These are phyloP conservation scores for Semicossyphus pulcher DNA, from an alignment of 2,113 vertebrate genomes.

Conservation along the genomic window DNA sequence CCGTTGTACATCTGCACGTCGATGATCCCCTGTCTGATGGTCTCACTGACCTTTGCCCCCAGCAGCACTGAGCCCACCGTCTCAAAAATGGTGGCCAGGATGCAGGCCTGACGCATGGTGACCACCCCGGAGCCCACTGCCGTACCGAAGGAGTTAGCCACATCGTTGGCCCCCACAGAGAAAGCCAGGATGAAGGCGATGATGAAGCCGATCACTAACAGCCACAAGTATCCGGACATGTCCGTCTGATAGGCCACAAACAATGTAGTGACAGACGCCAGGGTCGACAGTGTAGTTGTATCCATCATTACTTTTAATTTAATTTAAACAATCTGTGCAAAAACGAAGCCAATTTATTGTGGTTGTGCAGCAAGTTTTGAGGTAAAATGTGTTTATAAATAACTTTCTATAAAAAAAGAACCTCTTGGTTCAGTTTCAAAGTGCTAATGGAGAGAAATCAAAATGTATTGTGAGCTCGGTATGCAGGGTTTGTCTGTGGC, in stretches of 20 bases:
- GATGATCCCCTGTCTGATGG: constrained; percentile 92
- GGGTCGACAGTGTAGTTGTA: constrained; percentile 65
- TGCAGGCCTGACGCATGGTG: constrained; percentile 92
- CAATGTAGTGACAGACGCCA: constrained; percentile 65
- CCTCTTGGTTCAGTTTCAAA: constrained; percentile 20
- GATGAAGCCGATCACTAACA: constrained; percentile 91
- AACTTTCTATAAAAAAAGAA: constrained; percentile 24
- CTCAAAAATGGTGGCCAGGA: constrained; percentile 94
- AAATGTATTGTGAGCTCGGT: constrained; percentile 82
- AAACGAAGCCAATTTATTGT: constrained; percentile 30
- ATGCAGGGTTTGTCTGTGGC: constrained; percentile 60
- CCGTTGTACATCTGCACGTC: constrained; percentile 89
- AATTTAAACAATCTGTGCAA: neutral
- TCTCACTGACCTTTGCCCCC: constrained; percentile 96
- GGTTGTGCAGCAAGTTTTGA: constrained; percentile 60
- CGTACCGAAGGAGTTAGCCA: constrained; percentile 97
- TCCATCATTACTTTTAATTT: constrained; percentile 60
- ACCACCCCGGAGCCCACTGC: constrained; percentile 95
- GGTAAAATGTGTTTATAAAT: constrained; percentile 65
- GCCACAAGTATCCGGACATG: constrained; percentile 84
- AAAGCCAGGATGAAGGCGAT: constrained; percentile 96
- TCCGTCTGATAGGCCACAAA: constrained; percentile 56
- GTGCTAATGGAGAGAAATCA: constrained; percentile 19
- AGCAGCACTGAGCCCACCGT: constrained; percentile 92
- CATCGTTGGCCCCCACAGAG: constrained; percentile 96